Conservation (phyloP, 2,797 vertebrate genomes). For the Danio jaintianensis region DNA sequence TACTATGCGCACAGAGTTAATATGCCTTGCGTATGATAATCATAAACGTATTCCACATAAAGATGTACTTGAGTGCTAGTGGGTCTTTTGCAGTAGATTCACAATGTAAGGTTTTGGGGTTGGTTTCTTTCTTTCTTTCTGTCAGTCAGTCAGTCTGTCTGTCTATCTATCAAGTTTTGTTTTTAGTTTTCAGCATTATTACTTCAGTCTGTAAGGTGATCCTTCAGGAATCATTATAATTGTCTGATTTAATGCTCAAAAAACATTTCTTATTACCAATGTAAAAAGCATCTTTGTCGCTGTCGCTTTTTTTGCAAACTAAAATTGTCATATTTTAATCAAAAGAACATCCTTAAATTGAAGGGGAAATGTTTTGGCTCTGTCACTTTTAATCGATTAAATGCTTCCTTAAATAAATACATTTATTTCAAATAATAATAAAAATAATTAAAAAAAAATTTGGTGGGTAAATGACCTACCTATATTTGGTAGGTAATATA, state of each 20-base stretch:
- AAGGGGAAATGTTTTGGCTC: neutral
- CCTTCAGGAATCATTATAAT: neutral
- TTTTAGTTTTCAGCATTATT: neutral
- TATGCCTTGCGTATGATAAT: constrained; percentile 39
- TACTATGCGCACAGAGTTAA: constrained; percentile 32
- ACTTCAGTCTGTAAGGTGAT: neutral
- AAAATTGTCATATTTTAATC: neutral
- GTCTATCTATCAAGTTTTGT: no score
- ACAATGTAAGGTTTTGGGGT: neutral
- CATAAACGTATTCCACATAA: constrained; percentile 11
- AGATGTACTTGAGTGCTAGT: constrained; percentile 4
- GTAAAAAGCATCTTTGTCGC: neutral
- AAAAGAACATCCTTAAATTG: neutral
- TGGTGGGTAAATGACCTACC: neutral
- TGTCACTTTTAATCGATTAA: neutral
- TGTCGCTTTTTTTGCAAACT: no score
- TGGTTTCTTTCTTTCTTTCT: no score
- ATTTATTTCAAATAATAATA: neutral
- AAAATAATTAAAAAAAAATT: neutral
- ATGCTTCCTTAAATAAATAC: neutral
- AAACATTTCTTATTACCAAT: neutral
- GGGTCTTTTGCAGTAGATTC: constrained; percentile 15
- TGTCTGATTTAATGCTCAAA: neutral
- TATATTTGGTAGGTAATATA: neutral
- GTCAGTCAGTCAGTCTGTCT: no score